phyloP scores from a whole-genome alignment of 2,797 vertebrate species.

The Ceyx erithaca region DNA sequence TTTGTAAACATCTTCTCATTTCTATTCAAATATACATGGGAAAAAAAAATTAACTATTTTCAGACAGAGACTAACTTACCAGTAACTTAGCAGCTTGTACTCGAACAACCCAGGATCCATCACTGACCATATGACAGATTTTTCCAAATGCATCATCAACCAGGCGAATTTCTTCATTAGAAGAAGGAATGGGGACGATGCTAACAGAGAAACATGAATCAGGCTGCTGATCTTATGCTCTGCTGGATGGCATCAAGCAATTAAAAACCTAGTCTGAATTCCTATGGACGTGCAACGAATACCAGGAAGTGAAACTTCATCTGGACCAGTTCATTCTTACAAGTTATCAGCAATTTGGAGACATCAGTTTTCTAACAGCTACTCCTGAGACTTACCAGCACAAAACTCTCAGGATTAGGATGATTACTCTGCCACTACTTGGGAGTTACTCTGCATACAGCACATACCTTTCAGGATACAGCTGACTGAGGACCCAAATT shows the following conservation, averaged over 20 bases:
- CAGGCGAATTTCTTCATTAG: slow-evolving; percentile 96
- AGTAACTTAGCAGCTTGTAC: slow-evolving; percentile 95
- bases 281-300: background rate
- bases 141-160: slow-evolving; percentile 97
- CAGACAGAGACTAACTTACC: slow-evolving; percentile 79
- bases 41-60: background rate
- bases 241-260: background rate
- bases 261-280: background rate
- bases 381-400: background rate
- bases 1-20: background rate
- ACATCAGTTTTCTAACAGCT: background rate
- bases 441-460: background rate
- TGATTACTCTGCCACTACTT: background rate
- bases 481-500: slow-evolving; percentile 95
- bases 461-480: slow-evolving; percentile 93
- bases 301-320: background rate
- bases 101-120: slow-evolving; percentile 96
- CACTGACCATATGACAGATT: slow-evolving; percentile 97
- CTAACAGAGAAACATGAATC: slow-evolving; percentile 72
- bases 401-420: background rate
- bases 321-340: fast-evolving
- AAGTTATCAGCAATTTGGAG: background rate
- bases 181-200: slow-evolving; percentile 96
- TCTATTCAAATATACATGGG: background rate
- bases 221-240: background rate